phyloP scores from a whole-genome alignment of 1,140 invertebrate species.

The Oryctes rhinoceros region DNA sequence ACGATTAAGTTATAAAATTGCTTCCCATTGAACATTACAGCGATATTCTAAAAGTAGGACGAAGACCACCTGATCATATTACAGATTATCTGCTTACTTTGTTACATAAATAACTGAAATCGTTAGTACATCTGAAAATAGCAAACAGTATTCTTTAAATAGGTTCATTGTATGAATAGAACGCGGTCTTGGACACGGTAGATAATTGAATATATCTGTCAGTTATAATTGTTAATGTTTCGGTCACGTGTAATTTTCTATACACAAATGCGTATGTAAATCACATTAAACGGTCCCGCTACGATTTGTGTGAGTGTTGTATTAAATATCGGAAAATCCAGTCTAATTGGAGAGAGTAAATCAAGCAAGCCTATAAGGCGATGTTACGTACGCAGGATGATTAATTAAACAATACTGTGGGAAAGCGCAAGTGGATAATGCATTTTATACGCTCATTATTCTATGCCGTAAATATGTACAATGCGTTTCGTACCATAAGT shows the following conservation, averaged over 20 bases:
- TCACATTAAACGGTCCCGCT: neutral
- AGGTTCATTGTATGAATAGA: too few relatives aligned
- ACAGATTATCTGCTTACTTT: too few relatives aligned
- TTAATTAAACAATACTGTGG: conserved; percentile 24
- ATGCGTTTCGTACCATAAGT: neutral
- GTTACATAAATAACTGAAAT: too few relatives aligned
- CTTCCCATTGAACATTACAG: too few relatives aligned
- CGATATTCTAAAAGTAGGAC: too few relatives aligned
- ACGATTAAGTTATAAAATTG: too few relatives aligned
- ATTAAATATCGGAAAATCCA: neutral
- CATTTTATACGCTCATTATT: neutral
- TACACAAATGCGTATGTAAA: neutral
- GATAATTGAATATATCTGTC: neutral
- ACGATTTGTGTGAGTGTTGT: neutral
- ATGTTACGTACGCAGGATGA: neutral
- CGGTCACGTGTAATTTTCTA: neutral
- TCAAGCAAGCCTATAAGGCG: neutral
- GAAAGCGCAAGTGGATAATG: neutral
- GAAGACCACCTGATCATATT: too few relatives aligned
- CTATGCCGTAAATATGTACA: neutral
- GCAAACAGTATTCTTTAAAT: too few relatives aligned
- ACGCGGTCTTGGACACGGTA: too few relatives aligned
- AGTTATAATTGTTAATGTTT: neutral
- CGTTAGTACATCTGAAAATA: too few relatives aligned
- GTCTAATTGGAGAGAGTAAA: neutral